Evolutionary conservation across 1,140 invertebrate species (phyloP).

Genomic region (Drosophila pandora): DNA sequence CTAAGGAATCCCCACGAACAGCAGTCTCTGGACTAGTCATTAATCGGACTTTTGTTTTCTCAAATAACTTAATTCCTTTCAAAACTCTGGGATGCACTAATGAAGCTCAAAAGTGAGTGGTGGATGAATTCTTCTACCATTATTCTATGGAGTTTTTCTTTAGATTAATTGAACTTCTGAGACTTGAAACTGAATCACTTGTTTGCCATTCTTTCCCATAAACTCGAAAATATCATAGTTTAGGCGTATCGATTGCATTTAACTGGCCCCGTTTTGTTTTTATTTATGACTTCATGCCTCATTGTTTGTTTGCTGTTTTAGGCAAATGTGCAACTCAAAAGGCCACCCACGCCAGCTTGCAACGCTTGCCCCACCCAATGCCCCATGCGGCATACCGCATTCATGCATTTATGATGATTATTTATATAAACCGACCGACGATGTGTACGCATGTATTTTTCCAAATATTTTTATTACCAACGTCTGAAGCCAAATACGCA

Average conservation of each 20-base stretch:
- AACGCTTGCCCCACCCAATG: conserved; percentile 6
- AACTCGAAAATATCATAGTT: not conserved
- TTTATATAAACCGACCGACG: conserved; percentile 23
- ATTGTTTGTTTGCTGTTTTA: conserved; percentile 42
- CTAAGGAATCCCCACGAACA: conserved; percentile 14
- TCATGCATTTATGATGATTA: conserved; percentile 50
- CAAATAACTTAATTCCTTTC: conserved; percentile 36
- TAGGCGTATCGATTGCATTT: not conserved
- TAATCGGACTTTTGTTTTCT: conserved; percentile 32
- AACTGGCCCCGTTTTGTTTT: conserved; percentile 35
- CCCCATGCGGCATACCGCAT: not conserved
- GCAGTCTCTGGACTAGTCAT: conserved; percentile 11
- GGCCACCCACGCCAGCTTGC: conserved; percentile 21
- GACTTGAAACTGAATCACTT: not conserved
- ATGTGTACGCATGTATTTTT: conserved; percentile 38
- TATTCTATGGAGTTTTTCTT: not conserved
- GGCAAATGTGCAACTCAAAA: conserved; percentile 39
- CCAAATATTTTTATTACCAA: conserved; percentile 63
- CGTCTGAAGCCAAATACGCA: conserved; percentile 18
- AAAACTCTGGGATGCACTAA: conserved; percentile 29
- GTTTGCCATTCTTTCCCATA: not conserved
- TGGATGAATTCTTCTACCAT: conserved; percentile 13
- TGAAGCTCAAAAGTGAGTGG: conserved; percentile 29
- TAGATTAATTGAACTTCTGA: not conserved
- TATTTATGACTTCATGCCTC: conserved; percentile 44